These are phyloP conservation scores for Rousettus madagascariensis DNA, from an alignment of 2,797 vertebrate species.

Conservation along the genomic window DNA sequence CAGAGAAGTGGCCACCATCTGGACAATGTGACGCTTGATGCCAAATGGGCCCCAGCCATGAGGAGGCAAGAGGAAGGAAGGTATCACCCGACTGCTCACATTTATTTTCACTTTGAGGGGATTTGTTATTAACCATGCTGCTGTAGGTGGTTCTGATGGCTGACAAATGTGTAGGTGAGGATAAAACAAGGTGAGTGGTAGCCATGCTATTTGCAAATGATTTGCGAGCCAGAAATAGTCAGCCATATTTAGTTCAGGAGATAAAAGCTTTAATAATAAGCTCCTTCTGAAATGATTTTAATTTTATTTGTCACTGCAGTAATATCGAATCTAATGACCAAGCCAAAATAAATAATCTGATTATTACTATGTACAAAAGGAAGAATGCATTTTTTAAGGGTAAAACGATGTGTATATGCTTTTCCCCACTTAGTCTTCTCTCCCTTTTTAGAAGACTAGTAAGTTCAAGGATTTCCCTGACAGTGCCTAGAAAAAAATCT, in stretches of 20 bases:
- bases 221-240: constrained; percentile 47
- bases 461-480: constrained; percentile 11
- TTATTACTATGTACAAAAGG: not conserved
- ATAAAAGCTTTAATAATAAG: not conserved
- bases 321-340: constrained; percentile 63
- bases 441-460: constrained; percentile 47
- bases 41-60: constrained; percentile 73
- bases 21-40: constrained; percentile 70
- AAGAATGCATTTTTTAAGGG: constrained; percentile 4
- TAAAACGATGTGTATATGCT: not conserved
- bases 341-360: not conserved
- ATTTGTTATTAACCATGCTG: constrained; percentile 57
- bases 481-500: constrained; percentile 44
- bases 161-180: constrained; percentile 67
- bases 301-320: constrained; percentile 47
- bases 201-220: constrained; percentile 50
- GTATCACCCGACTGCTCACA: constrained; percentile 54
- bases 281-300: constrained; percentile 38
- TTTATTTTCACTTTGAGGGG: constrained; percentile 56
- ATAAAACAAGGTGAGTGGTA: constrained; percentile 62
- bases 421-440: not conserved
- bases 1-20: constrained; percentile 83
- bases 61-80: constrained; percentile 48
- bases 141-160: constrained; percentile 63
- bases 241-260: not conserved